Evolutionary conservation across 2,888 invertebrate genomes (phyloP).

Genomic region (Lycaena phlaeas): DNA sequence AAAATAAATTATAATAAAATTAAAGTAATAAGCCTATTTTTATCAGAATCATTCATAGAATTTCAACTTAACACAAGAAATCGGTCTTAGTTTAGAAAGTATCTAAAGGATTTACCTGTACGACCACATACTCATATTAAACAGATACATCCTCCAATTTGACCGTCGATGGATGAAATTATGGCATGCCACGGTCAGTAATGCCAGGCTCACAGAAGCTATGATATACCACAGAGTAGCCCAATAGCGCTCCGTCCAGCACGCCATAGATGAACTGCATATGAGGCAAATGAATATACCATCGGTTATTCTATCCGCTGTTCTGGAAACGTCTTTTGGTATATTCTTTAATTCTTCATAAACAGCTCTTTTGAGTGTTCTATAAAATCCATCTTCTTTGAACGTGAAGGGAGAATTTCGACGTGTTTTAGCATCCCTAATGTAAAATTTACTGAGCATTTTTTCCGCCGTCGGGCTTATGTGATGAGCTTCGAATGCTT

Average conservation of each 20-base stretch:
- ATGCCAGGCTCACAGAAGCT: conserved; percentile 72
- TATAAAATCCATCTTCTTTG: conserved; percentile 81
- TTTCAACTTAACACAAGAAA: too few species aligned
- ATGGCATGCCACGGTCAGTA: conserved; percentile 77
- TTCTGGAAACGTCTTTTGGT: conserved; percentile 38
- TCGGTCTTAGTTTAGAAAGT: too few species aligned
- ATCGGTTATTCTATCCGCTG: conserved; percentile 45
- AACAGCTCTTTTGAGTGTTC: conserved; percentile 76
- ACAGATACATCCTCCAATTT: conserved; percentile 85
- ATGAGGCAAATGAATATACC: conserved; percentile 42
- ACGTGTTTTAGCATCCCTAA: conserved; percentile 74
- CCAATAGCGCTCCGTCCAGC: conserved; percentile 30
- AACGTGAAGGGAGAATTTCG: conserved; percentile 83
- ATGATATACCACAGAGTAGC: conserved; percentile 43
- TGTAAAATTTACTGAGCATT: conserved; percentile 72
- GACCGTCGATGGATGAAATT: conserved; percentile 85
- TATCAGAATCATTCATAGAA: too few species aligned
- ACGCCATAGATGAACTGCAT: conserved; percentile 31
- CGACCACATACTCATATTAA: conserved; percentile 79
- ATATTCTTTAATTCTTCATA: conserved; percentile 70
- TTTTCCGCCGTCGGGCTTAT: conserved; percentile 70
- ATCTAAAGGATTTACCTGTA: conserved; percentile 64
- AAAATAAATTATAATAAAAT: too few species aligned
- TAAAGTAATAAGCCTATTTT: too few species aligned
- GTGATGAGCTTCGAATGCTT: conserved; percentile 84